These are phyloP conservation scores for Sebastes taczanowskii DNA, from an alignment of 2,797 vertebrate species.

Conservation along the genomic window DNA sequence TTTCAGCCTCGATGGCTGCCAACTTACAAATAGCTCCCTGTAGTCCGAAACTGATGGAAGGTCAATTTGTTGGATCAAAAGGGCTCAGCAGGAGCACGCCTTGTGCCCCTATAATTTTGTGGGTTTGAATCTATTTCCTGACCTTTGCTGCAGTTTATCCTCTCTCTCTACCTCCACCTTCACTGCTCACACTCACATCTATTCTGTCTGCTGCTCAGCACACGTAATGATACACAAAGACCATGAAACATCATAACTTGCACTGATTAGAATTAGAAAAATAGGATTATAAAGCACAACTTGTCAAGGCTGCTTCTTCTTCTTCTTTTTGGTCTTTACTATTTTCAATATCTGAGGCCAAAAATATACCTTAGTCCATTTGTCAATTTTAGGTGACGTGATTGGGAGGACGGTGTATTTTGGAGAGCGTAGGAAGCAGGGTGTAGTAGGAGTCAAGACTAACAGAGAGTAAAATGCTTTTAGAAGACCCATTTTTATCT, in stretches of 20 bases:
- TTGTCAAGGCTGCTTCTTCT: background rate
- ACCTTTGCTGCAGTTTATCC: conserved; percentile 36
- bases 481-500: conserved; percentile 72
- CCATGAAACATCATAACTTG: background rate
- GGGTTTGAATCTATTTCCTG: conserved; percentile 51
- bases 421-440: conserved; percentile 62
- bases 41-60: conserved; percentile 53
- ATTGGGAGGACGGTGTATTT: conserved; percentile 64
- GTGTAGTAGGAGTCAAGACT: conserved; percentile 64
- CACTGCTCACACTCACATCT: background rate
- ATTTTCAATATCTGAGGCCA: background rate
- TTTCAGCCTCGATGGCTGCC: conserved; percentile 61
- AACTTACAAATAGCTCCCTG: conserved; percentile 67
- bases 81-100: conserved; percentile 31
- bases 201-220: background rate
- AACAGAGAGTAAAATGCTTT: conserved; percentile 66
- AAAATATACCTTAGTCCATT: conserved; percentile 40
- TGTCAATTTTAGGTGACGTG: conserved; percentile 52
- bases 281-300: background rate
- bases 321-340: background rate
- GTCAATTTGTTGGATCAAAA: conserved; percentile 67
- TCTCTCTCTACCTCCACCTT: conserved; percentile 2
- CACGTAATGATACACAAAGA: background rate
- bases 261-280: background rate
- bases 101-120: conserved; percentile 49